Evolutionary conservation across 2,113 vertebrate genomes (phyloP), one percentile per base, ranked within the genome.

Genomic region (Heptranchias perlo): DNA sequence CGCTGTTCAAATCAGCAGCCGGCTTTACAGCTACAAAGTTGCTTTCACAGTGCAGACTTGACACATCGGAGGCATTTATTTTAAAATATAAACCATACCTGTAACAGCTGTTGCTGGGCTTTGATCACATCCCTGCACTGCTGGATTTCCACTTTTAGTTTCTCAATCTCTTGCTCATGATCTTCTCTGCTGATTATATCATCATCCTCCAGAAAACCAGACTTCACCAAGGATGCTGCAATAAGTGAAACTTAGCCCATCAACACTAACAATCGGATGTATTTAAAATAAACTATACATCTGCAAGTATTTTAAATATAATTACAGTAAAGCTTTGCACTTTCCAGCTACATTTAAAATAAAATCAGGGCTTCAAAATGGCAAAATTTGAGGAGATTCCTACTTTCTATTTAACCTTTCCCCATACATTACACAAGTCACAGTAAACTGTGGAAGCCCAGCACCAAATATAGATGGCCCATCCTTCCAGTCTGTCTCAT

Each of bases 81-180:
- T 52, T 86, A 25, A 61, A 58, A 91, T 35, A 0, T 39, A 49
- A 49, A 62, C 61, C 96, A 39, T 97, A 99, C 99, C 98, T 99
- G 99, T 58, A 99, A 97, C 95, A 99, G 98, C 62, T 98, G 98
- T 95, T 99, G 99, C 96, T 99, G 99, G 54, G 98, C 98, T 96
- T 98, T 98, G 96, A 99, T 99, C 97, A 99, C 99, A 97, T 99
- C 99, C 97, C 98, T 99, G 97, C 99, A 99, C 8, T 99, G 98
- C 86, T 99, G 99, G 96, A 99, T 98, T 97, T 99, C 99, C 96
- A 97, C 76, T 96, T 98, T 98, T 31, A 99, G 97, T 94, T 97
- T 98, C 96, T 98, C 98, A 95, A 99, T 98, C 97, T 99, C 98
- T 87, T 98, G 97, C 96, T 99, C 98, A 2, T 99, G 98, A 44